Base-by-base conservation (phyloP, 2,113 vertebrate species). In the Pristiophorus japonicus region DNA sequence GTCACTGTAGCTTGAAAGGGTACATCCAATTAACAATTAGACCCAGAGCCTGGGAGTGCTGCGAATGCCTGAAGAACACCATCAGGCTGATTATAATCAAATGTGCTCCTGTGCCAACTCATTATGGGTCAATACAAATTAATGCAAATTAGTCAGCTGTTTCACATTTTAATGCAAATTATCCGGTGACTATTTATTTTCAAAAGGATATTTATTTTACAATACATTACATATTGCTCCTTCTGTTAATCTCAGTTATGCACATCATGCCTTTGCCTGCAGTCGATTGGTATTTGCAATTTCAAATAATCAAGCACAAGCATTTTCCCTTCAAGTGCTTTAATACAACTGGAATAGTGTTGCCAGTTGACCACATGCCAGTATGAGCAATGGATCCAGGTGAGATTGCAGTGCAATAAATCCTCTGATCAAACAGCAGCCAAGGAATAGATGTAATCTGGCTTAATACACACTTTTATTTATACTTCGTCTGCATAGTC, bases 21-120 rank as follows among this genome's bases (percentile, higher is more conserved):
- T 70, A 94, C 93, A 94, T 70, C 65, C 65, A 94, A 70, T 73
- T 94, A 94, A 24, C 93, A 94, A 94, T 70, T 94, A 70, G 93
- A 94, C 12, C 42, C 22, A 70, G 93, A 67, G 27, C 51, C 87
- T 90, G 87, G 55, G 87, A 90, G 81, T 34, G 34, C 42, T 93
- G 30, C 45, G 38, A 91, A 92, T 70, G 87, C 87, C 88, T 75
- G 88, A 90, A 92, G 66, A 67, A n/a, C 88, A 93, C 65, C 34
- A n/a, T 70, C 34, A 92, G 67, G 85, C 42, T 95, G 95, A 95
- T 95, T 95, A 95, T 70, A 95, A 95, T 92, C 66, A 95, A 95
- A 87, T 91, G 38, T 70, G 63, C 22, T 70, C 51, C 88, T 93
- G 2, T 87, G 87, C 87, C 95, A 95, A 92, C 84, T 95, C 47